Percentiles rank a stretch among this genome's conserved stretches.
Conservation (phyloP, 2,797 vertebrate species). For the Liasis olivaceus region DNA sequence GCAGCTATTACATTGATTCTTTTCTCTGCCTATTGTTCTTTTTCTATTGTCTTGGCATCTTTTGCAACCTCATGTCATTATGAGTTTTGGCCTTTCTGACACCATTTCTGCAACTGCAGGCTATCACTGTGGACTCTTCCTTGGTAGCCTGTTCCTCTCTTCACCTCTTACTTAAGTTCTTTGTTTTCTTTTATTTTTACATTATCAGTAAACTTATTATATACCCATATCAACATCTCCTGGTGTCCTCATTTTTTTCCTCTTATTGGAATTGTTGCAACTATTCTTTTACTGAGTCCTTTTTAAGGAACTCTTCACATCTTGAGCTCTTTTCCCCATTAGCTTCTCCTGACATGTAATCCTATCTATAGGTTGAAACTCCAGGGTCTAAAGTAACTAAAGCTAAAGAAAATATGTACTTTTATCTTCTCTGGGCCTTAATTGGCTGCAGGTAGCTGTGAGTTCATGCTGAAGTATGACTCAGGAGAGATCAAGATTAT, state of each 20-base stretch:
- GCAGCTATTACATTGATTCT: not conserved
- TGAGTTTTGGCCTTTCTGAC: not conserved
- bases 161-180: not conserved
- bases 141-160: not conserved
- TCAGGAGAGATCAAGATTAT: not conserved
- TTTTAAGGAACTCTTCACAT: not conserved
- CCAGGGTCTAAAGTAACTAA: not conserved
- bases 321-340: not conserved
- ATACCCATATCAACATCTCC: not conserved
- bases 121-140: not conserved
- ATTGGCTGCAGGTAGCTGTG: conserved; percentile 3
- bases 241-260: not conserved
- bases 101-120: not conserved
- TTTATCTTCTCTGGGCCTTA: not conserved
- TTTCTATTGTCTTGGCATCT: not conserved
- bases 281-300: not conserved
- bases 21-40: not conserved
- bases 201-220: not conserved
- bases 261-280: not conserved
- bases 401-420: not conserved
- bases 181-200: not conserved
- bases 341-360: not conserved
- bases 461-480: conserved; percentile 12
- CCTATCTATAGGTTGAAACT: not conserved
- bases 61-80: not conserved